Evolutionary conservation across 2,113 vertebrate genomes (phyloP).

Genomic region (Microtus ochrogaster): DNA sequence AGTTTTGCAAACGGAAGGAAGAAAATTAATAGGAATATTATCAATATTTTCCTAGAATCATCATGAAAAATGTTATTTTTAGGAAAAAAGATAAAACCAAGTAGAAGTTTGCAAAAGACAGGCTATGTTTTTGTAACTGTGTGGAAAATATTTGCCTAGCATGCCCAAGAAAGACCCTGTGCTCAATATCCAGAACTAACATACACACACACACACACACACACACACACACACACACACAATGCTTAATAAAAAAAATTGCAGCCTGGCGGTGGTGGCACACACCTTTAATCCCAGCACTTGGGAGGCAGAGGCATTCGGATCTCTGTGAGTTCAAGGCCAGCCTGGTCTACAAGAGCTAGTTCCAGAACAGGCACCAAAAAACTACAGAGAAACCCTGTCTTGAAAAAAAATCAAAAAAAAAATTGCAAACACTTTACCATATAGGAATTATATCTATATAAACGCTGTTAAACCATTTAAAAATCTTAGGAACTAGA

Average conservation of each 20-base stretch:
- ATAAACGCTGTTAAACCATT: slow-evolving; percentile 58
- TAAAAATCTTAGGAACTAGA: slow-evolving; percentile 43
- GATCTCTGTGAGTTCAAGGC: too few species aligned
- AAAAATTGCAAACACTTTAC: slow-evolving; percentile 28
- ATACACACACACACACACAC: neutral
- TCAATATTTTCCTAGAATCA: slow-evolving; percentile 26
- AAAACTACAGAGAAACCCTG: too few species aligned
- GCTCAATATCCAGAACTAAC: neutral
- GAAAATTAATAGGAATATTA: too few species aligned
- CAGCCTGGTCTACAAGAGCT: too few species aligned
- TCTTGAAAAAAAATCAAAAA: too few species aligned
- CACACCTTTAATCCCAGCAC: too few species aligned
- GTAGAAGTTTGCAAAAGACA: slow-evolving; percentile 15
- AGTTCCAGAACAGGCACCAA: too few species aligned
- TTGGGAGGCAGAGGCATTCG: too few species aligned
- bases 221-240: neutral
- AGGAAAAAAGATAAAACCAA: slow-evolving; percentile 57
- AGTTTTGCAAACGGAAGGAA: too few species aligned
- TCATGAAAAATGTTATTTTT: slow-evolving; percentile 4
- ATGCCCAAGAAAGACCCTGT: neutral
- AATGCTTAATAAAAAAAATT: neutral
- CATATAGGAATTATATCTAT: slow-evolving; percentile 36
- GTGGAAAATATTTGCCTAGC: neutral
- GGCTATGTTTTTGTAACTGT: neutral
- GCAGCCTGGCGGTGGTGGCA: too few species aligned